Percentiles rank a stretch among this genome's conserved stretches.
phyloP scores from a whole-genome alignment of 1,140 invertebrate species.

The Bombus haemorrhoidalis region DNA sequence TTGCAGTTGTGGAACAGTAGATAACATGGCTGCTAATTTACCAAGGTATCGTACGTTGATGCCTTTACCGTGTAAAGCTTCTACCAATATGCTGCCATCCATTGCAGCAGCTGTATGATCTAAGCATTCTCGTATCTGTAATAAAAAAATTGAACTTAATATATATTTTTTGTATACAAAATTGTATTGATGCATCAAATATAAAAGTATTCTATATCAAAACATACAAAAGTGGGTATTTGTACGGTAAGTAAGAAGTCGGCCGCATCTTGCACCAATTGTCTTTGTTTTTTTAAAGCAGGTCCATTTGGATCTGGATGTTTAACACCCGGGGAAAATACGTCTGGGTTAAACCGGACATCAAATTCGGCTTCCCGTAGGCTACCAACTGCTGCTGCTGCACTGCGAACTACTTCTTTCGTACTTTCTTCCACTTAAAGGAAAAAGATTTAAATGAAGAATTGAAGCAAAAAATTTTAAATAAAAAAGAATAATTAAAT shows the following conservation, averaged over 20 bases:
- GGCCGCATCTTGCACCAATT: slow-evolving; percentile 96
- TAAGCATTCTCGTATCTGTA: slow-evolving; percentile 93
- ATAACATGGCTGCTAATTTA: slow-evolving; percentile 90
- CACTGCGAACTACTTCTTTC: slow-evolving; percentile 94
- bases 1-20: slow-evolving; percentile 90
- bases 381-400: slow-evolving; percentile 94
- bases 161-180: neutral
- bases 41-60: slow-evolving; percentile 99
- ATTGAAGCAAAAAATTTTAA: neutral
- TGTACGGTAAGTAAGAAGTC: slow-evolving; percentile 96
- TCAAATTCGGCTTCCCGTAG: slow-evolving; percentile 97
- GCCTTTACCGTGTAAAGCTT: slow-evolving; percentile 95
- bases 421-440: slow-evolving; percentile 91
- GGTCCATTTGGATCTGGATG: slow-evolving; percentile 89
- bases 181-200: neutral
- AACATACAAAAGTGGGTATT: slow-evolving; percentile 95
- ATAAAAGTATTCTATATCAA: neutral
- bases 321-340: slow-evolving; percentile 96
- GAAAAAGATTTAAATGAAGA: neutral
- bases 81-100: slow-evolving; percentile 97
- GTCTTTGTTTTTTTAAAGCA: slow-evolving; percentile 90
- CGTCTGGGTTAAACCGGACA: slow-evolving; percentile 98
- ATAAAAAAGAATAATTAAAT: neutral
- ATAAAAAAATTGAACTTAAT: slow-evolving; percentile 11
- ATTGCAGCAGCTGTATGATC: slow-evolving; percentile 96